Base-by-base conservation (phyloP, 2,797 vertebrate genomes). In the Danio kyathit region DNA sequence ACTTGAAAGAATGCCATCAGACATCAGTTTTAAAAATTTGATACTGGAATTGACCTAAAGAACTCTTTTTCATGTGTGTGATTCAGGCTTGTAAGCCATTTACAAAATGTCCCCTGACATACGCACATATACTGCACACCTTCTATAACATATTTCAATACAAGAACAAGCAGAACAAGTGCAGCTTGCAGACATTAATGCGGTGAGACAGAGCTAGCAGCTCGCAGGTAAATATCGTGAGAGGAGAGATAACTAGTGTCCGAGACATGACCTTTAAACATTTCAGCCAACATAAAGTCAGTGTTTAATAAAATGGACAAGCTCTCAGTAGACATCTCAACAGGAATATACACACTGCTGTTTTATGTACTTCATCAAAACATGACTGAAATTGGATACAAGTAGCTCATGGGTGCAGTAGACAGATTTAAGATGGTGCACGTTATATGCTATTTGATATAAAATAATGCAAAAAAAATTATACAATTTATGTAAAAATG, bases 231-330 rank as follows among this genome's bases (percentile, higher is more conserved):
- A 76, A 80, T 43, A 67, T 57, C 29, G 10, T 66, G 75, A 56
- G 51, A 57, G 77, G 67, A 81, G 54, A 61, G 61, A 64, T 70
- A 78, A 57, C 12, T 70, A 46, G 17, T 59, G 60, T 77, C 73
- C 29, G 12, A 73, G 57, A n/a, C 73, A 77, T 85, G 74, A 77
- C 78, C 81, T 85, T 74, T 74, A 65, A 48, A 65, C 11, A 57
- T 65, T 73, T 74, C 59, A 74, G 51, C 16, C 11, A 65, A 41
- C n/a, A 76, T 44, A 54, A 63, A 75, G 29, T 61, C 73, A 63
- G 21, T 61, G 74, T 19, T 56, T 66, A 44, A 76, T 61, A 52
- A 66, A 76, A 76, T 19, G 21, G 70, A 74, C 78, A 73, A 51
- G 69, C 43, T 57, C 60, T 74, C 60, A 74, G 61, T 44, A 59